Conservation (phyloP, 1,140 invertebrate species). For the Drosophila seguyi region DNA sequence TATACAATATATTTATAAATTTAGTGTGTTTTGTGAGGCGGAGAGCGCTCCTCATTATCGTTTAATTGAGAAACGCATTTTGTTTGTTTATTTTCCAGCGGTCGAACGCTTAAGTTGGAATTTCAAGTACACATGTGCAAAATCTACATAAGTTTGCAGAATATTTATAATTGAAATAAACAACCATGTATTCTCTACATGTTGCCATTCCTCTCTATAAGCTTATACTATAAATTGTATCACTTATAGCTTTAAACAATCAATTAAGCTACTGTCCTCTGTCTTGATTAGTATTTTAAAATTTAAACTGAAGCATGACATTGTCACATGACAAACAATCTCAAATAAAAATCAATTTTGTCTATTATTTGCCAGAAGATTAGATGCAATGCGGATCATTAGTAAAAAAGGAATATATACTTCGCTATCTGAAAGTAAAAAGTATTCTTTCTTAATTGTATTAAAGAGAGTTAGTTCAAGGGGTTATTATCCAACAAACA, state of each 20-base stretch:
- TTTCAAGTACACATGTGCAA: slow-evolving; percentile 11
- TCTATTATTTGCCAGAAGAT: slow-evolving; percentile 4
- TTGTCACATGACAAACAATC: slow-evolving; percentile 3
- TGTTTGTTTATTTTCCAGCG: slow-evolving; percentile 2
- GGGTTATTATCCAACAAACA: no score
- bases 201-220: no score
- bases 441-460: neutral
- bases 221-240: neutral
- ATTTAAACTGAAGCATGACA: neutral
- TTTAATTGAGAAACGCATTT: slow-evolving; percentile 7
- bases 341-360: neutral
- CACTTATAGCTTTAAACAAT: neutral
- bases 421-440: neutral
- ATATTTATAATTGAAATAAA: slow-evolving; percentile 11
- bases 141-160: neutral
- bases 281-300: neutral
- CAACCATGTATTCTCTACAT: neutral
- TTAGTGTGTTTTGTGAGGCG: no score
- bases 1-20: neutral
- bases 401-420: neutral
- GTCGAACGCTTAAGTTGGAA: slow-evolving; percentile 5
- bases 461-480: no score
- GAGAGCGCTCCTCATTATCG: neutral
- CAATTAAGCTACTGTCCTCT: no score
- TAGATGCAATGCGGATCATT: neutral